These are phyloP conservation scores for Sibirionetta formosa DNA, from an alignment of 2,797 vertebrate genomes.

Conservation along the genomic window DNA sequence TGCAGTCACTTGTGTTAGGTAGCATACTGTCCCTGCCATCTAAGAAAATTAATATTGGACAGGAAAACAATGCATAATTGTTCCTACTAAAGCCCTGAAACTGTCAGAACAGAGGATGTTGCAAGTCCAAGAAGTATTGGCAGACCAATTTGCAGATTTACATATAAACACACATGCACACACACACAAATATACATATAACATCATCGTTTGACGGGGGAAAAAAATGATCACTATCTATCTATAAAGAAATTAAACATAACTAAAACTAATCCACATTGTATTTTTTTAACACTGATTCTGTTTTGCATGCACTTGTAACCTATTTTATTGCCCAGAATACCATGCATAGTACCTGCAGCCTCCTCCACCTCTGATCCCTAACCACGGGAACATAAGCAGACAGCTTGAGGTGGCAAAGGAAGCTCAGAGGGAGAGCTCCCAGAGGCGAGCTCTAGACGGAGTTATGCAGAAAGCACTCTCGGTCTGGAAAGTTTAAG, in stretches of 20 bases:
- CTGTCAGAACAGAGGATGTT: neutral
- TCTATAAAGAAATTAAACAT: neutral
- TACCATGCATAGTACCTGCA: neutral
- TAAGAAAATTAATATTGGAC: neutral
- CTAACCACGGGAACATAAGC: neutral
- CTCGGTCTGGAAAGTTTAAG: neutral
- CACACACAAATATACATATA: neutral
- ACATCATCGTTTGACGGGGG: fast-evolving
- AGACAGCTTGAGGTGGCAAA: fast-evolving
- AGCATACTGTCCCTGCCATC: neutral
- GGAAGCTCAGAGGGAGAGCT: neutral
- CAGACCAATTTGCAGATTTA: neutral
- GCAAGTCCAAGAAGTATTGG: neutral
- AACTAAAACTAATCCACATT: neutral
- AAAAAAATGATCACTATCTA: neutral
- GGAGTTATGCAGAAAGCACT: neutral
- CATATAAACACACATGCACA: too few relatives aligned
- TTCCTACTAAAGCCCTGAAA: neutral
- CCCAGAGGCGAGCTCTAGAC: neutral
- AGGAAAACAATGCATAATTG: neutral
- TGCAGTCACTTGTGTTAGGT: neutral
- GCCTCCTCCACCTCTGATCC: neutral
- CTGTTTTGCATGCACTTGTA: neutral
- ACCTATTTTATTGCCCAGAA: neutral
- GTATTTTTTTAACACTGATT: neutral